Conservation (phyloP, 2,888 invertebrate species). For the Galeopsomyia nigrocyanea region DNA sequence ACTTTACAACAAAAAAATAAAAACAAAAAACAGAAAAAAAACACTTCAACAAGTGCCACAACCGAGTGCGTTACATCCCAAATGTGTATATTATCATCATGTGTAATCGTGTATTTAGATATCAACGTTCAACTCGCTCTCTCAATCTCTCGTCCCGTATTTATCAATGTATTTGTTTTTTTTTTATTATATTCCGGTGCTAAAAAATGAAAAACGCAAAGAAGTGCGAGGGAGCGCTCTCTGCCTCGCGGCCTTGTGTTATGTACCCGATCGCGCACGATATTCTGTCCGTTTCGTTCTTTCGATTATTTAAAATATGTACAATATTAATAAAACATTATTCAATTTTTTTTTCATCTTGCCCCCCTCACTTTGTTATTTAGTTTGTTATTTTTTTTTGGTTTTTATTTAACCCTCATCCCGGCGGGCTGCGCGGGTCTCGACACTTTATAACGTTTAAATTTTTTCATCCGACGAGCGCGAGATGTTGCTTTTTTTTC, state of each 20-base stretch:
- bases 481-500: conserved; percentile 51
- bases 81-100: not conserved
- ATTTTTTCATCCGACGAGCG: conserved; percentile 2
- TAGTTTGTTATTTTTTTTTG: conserved; percentile 25
- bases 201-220: conserved; percentile 60
- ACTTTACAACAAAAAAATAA: too few relatives aligned
- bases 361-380: not conserved
- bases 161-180: not conserved
- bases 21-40: too few relatives aligned
- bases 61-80: too few relatives aligned
- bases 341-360: conserved; percentile 48
- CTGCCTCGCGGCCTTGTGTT: conserved; percentile 56
- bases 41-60: too few relatives aligned
- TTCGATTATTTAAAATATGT: conserved; percentile 68
- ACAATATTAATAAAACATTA: conserved; percentile 65
- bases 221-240: conserved; percentile 55
- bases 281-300: conserved; percentile 58
- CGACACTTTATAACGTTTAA: not conserved
- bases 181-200: conserved; percentile 53
- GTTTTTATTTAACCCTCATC: conserved; percentile 24
- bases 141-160: not conserved
- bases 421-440: too few relatives aligned
- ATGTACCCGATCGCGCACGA: conserved; percentile 61
- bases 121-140: not conserved
- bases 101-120: not conserved